Conservation (phyloP, 2,797 vertebrate species). For the Leptodactylus fallax region DNA sequence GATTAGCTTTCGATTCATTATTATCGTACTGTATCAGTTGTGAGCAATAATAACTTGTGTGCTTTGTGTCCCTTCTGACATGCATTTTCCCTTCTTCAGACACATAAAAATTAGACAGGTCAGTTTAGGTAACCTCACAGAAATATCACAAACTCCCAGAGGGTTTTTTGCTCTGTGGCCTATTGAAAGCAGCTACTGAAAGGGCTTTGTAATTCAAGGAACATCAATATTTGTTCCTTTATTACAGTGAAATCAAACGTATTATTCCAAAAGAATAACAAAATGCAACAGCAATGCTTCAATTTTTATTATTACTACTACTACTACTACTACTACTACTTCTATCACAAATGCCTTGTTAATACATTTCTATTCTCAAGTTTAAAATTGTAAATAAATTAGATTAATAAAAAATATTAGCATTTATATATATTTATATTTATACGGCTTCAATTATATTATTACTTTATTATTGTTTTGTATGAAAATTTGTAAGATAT, state of each 20-base stretch:
- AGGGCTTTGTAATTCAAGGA: constrained; percentile 40
- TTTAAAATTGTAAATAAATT: neutral
- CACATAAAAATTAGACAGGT: constrained; percentile 54
- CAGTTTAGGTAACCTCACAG: constrained; percentile 58
- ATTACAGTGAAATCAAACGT: neutral
- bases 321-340: neutral
- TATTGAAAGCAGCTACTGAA: constrained; percentile 54
- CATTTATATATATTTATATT: too few relatives aligned
- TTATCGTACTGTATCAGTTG: neutral
- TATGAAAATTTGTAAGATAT: neutral
- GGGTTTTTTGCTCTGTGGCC: constrained; percentile 51
- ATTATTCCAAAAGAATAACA: neutral
- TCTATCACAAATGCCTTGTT: neutral
- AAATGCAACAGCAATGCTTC: too few relatives aligned
- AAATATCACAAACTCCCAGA: constrained; percentile 57
- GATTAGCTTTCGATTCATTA: neutral
- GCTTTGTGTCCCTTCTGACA: constrained; percentile 1
- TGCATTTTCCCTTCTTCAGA: neutral
- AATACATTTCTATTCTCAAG: neutral
- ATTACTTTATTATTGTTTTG: neutral
- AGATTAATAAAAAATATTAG: neutral
- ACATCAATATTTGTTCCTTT: constrained; percentile 34
- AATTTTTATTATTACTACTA: neutral
- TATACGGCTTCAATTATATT: too few relatives aligned
- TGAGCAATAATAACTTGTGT: neutral